Base-by-base conservation (phyloP, 2,113 vertebrate genomes). In the Anoura caudifer region DNA sequence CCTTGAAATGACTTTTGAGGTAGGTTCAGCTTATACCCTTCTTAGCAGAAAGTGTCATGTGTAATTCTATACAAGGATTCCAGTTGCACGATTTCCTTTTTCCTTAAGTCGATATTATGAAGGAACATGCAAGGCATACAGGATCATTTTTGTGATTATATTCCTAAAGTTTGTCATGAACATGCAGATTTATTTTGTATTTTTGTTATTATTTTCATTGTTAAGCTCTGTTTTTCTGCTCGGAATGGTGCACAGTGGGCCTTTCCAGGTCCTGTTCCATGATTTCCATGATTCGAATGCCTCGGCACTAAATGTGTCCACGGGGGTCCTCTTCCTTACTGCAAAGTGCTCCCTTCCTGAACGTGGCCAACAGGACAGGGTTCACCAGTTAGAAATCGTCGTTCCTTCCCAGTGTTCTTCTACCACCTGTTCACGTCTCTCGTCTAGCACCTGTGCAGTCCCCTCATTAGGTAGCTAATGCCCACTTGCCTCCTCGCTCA, bases 1-100 rank as follows among this genome's bases (percentile, higher is more conserved):
- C 79, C 99, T 99, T 16, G 99, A 99, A 98, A 99, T 99, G 98
- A 99, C 98, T 0, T 99, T 99, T 98, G 99, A 99, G 98, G 99
- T 99, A 95, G 97, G 99, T 98, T 79, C 0, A 0, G 3, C 47
- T 22, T 5, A 28, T 2, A 20, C 7, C 16, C 36, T 59, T 84
- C 82, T n/a, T 61, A 79, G 50, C 19, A 91, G 47, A 45, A 87
- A 54, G 41, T 47, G 6, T 26, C 63, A 22, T 33, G 26, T 43
- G 19, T 31, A 26, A 10, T 76, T 95, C 59, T 88, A 33, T 17
- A 24, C 89, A 69, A 45, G 12, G 33, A 65, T 65, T 92, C 75
- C 52, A 76, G 72, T 73, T 87, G 59, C 67, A 15, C 10, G 22
- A 69, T 82, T 77, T 31, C 11, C 14, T 73, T 72, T 80, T 36